phyloP scores from a whole-genome alignment of 2,888 invertebrate genomes.

The Lampropteryx suffumata region DNA sequence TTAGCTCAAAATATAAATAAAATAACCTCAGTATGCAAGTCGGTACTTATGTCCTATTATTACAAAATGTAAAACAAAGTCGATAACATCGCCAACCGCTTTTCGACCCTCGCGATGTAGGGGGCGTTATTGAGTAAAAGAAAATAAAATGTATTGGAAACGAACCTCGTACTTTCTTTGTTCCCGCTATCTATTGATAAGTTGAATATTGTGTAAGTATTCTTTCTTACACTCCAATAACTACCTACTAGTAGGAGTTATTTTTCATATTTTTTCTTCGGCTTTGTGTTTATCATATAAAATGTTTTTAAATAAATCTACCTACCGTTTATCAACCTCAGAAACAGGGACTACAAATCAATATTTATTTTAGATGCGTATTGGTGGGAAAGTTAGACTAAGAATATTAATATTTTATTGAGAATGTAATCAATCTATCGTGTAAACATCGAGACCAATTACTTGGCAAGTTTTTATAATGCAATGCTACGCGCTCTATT shows the following conservation, averaged over 20 bases:
- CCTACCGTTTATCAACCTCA: too few species aligned
- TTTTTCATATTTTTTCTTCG: neutral
- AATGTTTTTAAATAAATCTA: too few species aligned
- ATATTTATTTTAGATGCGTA: too few species aligned
- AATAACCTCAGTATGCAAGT: constrained; percentile 44
- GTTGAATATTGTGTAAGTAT: constrained; percentile 18
- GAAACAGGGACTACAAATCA: too few species aligned
- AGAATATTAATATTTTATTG: too few species aligned
- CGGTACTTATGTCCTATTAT: constrained; percentile 40
- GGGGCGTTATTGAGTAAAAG: constrained; percentile 59
- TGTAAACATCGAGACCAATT: constrained; percentile 12
- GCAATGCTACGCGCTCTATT: constrained; percentile 9
- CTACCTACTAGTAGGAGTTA: neutral
- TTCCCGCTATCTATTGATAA: constrained; percentile 23
- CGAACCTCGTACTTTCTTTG: constrained; percentile 24
- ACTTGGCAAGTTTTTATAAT: constrained; percentile 13
- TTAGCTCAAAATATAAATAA: constrained; percentile 56
- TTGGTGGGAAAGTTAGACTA: too few species aligned
- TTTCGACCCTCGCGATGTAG: constrained; percentile 55
- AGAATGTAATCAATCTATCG: neutral
- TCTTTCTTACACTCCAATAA: neutral
- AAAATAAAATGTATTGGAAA: constrained; percentile 50
- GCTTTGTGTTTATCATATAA: neutral
- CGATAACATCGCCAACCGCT: constrained; percentile 62
- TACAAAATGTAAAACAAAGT: constrained; percentile 58